Conservation (phyloP, 2,113 vertebrate genomes). For the Anseranas semipalmata region DNA sequence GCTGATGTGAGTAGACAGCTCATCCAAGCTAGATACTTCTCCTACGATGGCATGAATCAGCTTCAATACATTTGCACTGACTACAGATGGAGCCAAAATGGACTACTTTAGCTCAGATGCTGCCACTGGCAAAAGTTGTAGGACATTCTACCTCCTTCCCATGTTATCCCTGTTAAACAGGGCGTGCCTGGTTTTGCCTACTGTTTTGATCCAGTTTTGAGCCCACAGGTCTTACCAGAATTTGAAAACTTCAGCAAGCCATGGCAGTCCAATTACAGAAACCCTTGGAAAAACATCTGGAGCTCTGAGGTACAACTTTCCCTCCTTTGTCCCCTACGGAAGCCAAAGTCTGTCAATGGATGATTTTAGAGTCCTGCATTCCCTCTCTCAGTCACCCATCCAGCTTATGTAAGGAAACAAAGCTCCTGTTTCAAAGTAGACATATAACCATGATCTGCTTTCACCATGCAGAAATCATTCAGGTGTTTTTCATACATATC, state of each 20-base stretch:
- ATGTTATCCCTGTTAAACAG: neutral
- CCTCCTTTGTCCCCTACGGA: neutral
- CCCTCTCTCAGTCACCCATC: neutral
- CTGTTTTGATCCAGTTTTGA: neutral
- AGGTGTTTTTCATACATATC: neutral
- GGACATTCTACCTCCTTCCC: neutral
- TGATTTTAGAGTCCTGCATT: neutral
- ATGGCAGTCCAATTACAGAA: neutral
- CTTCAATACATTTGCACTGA: neutral
- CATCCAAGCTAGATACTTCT: neutral
- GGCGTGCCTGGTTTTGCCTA: neutral
- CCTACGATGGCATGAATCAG: neutral
- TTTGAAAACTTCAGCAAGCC: neutral
- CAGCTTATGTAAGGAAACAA: neutral
- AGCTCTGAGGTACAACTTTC: neutral
- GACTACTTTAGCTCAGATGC: neutral
- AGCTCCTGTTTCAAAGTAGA: neutral
- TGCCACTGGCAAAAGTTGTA: neutral
- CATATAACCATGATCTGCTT: neutral
- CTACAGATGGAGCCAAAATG: neutral
- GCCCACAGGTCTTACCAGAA: neutral
- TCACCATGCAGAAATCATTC: neutral
- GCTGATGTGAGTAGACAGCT: neutral
- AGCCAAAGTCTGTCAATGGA: neutral
- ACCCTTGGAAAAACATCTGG: neutral